Conservation (phyloP, 2,113 vertebrate species). For the Genyomyrus donnyi region DNA sequence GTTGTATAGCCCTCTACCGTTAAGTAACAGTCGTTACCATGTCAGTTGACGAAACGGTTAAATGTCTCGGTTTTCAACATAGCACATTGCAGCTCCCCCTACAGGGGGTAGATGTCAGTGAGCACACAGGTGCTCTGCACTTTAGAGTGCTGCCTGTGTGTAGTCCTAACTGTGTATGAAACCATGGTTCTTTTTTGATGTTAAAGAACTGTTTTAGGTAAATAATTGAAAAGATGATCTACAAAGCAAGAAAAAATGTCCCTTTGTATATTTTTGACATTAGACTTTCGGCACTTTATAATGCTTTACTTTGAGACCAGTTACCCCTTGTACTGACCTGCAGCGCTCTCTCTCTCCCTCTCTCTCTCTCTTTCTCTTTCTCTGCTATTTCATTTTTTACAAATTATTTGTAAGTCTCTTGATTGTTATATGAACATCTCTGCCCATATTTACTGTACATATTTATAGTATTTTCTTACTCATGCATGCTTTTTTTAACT, state of each 20-base stretch:
- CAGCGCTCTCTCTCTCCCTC: constrained; percentile 31
- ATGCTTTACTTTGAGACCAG: constrained; percentile 55
- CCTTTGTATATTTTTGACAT: constrained; percentile 53
- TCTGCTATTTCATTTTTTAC: constrained; percentile 35
- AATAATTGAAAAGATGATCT: constrained; percentile 17
- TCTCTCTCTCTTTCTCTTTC: background rate
- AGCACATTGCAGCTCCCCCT: constrained; percentile 29
- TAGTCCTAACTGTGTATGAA: constrained; percentile 4
- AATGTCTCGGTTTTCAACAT: constrained; percentile 20
- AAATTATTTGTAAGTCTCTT: constrained; percentile 22
- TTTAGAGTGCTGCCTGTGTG: constrained; percentile 19
- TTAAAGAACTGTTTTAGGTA: constrained; percentile 22
- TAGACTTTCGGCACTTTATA: constrained; percentile 75
- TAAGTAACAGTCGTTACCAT: constrained; percentile 32
- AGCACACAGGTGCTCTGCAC: constrained; percentile 32
- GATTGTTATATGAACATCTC: constrained; percentile 27
- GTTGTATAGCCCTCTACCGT: background rate
- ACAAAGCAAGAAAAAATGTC: constrained; percentile 29
- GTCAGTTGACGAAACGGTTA: constrained; percentile 23
- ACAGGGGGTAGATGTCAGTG: constrained; percentile 22
- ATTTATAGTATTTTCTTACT: constrained; percentile 40
- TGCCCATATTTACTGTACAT: constrained; percentile 31
- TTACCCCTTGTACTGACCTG: constrained; percentile 54
- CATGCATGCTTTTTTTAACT: constrained; percentile 32
- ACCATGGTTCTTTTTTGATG: constrained; percentile 1